phyloP scores from a whole-genome alignment of 1,140 invertebrate genomes.

The Camponotus vicinus region DNA sequence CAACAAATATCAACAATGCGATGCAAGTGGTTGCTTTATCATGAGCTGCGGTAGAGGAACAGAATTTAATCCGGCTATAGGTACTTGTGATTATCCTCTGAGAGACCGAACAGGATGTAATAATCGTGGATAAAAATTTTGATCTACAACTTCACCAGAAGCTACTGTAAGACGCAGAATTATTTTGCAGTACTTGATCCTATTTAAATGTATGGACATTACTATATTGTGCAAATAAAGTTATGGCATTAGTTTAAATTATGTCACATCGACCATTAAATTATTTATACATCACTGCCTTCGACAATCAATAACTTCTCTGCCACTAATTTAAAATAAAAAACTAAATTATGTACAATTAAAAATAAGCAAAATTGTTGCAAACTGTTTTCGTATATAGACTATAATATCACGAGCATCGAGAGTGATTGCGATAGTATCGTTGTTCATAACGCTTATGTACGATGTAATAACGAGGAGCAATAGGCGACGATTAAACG shows the following conservation, averaged over 20 bases:
- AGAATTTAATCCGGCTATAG: constrained; percentile 81
- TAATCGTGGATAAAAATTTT: constrained; percentile 61
- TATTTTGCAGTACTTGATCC: not conserved
- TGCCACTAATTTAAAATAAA: not conserved
- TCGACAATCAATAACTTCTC: not conserved
- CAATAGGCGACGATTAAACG: not conserved
- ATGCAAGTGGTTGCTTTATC: constrained; percentile 77
- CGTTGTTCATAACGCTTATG: not conserved
- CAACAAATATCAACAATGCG: constrained; percentile 84
- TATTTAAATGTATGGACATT: constrained; percentile 10
- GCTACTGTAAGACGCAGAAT: not conserved
- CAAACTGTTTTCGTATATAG: not conserved
- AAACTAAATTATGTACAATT: not conserved
- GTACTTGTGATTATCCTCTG: constrained; percentile 82
- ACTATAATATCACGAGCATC: constrained; percentile 3
- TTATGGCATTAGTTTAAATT: constrained; percentile 20
- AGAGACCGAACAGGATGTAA: constrained; percentile 57
- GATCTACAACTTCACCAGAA: not conserved
- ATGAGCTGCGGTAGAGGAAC: constrained; percentile 83
- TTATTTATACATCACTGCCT: not conserved
- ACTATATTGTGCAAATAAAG: constrained; percentile 35
- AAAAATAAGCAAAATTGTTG: not conserved
- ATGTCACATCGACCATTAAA: not conserved
- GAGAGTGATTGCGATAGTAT: not conserved
- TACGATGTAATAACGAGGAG: constrained; percentile 21